These are phyloP conservation scores for Periparus ater DNA, from an alignment of 2,797 vertebrate species.

Conservation along the genomic window DNA sequence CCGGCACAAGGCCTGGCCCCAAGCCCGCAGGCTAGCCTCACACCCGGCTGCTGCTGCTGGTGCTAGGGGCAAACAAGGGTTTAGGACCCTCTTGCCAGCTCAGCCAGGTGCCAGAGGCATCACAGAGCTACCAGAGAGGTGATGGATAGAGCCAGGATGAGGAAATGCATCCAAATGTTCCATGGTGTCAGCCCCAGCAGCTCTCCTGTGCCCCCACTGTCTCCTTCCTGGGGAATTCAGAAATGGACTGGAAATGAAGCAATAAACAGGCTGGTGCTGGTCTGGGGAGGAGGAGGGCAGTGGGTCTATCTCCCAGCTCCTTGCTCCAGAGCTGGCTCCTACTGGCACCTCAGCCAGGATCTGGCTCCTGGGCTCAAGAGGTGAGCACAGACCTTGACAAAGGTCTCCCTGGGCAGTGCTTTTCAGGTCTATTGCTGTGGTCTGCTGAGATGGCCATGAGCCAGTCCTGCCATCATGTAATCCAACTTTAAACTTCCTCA, in stretches of 20 bases:
- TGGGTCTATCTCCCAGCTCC: background rate
- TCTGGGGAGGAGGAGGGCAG: background rate
- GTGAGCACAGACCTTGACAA: background rate
- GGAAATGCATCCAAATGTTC: background rate
- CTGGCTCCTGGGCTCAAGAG: background rate
- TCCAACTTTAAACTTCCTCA: background rate
- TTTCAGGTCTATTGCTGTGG: rapidly evolving
- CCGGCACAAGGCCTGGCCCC: background rate
- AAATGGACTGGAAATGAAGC: background rate
- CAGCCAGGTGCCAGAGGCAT: background rate
- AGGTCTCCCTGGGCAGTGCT: background rate
- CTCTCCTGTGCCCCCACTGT: background rate
- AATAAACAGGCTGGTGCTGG: background rate
- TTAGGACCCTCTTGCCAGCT: background rate
- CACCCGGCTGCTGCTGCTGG: background rate
- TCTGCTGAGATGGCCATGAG: background rate
- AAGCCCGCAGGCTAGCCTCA: rapidly evolving
- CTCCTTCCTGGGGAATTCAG: background rate
- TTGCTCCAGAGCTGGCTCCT: background rate
- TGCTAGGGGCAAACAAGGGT: background rate
- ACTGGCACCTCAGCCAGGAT: background rate
- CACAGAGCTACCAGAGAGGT: background rate
- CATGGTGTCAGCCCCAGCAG: background rate
- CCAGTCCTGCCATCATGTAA: rapidly evolving
- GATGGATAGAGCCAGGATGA: background rate